Conservation (phyloP, 2,888 invertebrate genomes). For the Enchytraeus crypticus region DNA sequence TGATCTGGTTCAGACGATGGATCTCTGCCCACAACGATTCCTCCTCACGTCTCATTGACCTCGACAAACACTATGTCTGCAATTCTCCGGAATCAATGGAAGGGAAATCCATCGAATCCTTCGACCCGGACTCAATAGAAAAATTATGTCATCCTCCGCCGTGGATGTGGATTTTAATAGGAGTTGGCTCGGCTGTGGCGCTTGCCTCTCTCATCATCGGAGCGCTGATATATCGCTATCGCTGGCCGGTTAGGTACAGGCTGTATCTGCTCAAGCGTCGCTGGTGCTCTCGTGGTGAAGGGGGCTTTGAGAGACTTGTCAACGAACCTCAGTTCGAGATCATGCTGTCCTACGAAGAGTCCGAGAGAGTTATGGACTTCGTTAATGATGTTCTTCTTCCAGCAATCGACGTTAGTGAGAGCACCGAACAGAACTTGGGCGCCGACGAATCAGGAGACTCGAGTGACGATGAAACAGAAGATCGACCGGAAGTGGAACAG, state of each 20-base stretch:
- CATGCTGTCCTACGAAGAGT: not conserved
- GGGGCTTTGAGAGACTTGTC: not conserved
- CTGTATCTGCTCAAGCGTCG: not conserved
- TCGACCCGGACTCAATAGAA: not conserved
- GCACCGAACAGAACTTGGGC: too few species aligned
- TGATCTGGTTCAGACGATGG: not conserved
- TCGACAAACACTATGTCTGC: not conserved
- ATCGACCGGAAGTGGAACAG: too few species aligned
- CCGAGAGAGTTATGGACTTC: not conserved
- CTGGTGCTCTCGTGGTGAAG: not conserved
- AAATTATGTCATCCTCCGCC: not conserved
- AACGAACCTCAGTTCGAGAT: not conserved
- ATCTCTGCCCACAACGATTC: not conserved
- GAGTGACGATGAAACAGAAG: too few species aligned
- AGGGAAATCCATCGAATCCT: not conserved
- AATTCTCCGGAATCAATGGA: not conserved
- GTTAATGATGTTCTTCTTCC: not conserved
- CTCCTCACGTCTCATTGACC: not conserved
- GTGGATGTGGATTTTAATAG: not conserved
- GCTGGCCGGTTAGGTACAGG: not conserved
- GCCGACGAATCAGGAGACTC: not conserved
- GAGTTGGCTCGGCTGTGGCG: not conserved
- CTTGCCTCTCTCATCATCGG: not conserved
- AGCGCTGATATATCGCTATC: not conserved
- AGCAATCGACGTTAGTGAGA: not conserved